Evolutionary conservation across 1,140 invertebrate species (phyloP), one percentile per base, ranked within the genome.

Genomic region (Philaenus spumarius): DNA sequence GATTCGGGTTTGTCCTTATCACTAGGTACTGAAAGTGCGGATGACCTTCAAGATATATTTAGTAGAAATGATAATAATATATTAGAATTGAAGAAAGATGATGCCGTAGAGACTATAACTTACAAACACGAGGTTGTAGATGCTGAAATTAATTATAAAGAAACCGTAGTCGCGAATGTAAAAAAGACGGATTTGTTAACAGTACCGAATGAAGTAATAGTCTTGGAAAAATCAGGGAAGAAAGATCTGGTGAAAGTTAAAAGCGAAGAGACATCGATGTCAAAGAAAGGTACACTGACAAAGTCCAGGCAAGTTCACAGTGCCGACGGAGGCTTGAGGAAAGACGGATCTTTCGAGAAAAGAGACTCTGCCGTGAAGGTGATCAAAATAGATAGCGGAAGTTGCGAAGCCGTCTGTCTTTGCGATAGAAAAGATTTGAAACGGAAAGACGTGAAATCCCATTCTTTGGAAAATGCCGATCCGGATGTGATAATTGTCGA

Each of bases 1-100:
- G 68, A 69, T 52, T 69, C 68, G 22, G 68, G 68, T 15, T 59
- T 69, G 19, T 69, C 68, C 1, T 58, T 69, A 45, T 64, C 63
- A 54, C 37, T 66, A 11, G 65, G 63, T 26, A 59, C 62, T 11
- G 65, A 66, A 54, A 64, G 61, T 59, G 54, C 47, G 1, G 63
- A 64, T 62, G 65, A 66, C 39, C 24, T 65, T 23, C 39, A 42
- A n/a, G 64, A 65, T 19, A 43, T 60, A 4, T 26, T 51, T 2
- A 35, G 19, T 1, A 56, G 35, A 30, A 60, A 60, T 40, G 37
- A 17, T 20, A 35, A 26, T 20, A 46, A 55, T 30, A 55, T 47
- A 14, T 53, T 35, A 3, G 15, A 37, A 17, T 19, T 19, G 14
- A 35, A 30, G 5, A 15, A 35, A 15, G 37, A 39, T 22, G 17